Base-by-base conservation (phyloP, 1,140 invertebrate species). In the Sweltsa coloradensis region DNA sequence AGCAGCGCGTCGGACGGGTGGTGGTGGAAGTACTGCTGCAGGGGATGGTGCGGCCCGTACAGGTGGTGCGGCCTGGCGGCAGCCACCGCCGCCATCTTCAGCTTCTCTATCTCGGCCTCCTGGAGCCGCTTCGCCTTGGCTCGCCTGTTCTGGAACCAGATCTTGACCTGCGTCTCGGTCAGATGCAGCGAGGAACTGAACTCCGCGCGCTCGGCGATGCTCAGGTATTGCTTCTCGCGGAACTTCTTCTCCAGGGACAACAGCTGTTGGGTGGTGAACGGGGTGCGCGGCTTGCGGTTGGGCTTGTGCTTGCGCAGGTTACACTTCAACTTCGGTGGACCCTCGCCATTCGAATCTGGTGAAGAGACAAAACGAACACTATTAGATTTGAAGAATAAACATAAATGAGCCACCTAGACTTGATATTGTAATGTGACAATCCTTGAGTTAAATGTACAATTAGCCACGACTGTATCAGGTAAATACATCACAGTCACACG, bases 91-190 rank as follows among this genome's bases (percentile, higher is more conserved):
- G 80, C 81, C 81, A 87, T 85, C 63, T 85, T 81, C 52, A 89
- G 65, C 65, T 89, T 89, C 66, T 90, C 89, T 54, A 92, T 79
- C 73, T 95, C 91, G 24, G 91, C 90, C 65, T 97, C 91, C 62
- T 95, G 90, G 6, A 96, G 73, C 19, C 92, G 76, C 63, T 97
- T 97, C 54, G 88, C 87, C 67, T 97, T 96, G 41, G 92, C 92
- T 34, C 92, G 70, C 5, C 92, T 76, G 65, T 97, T 97, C 79
- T 97, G 92, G 65, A 96, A 97, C 92, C 92, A 97, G 56, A 95
- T 97, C 76, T 95, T 96, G 65, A 84, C 81, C 76, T 90, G 89
- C 5, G 93, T 97, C 68, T 98, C 95, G 5, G 94, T 97, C 1
- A 98, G 74, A 54, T 91, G 82, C 22, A 98, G 69, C 0, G 89